Evolutionary conservation across 2,797 vertebrate species (phyloP).

Genomic region (Enoplosus armatus): DNA sequence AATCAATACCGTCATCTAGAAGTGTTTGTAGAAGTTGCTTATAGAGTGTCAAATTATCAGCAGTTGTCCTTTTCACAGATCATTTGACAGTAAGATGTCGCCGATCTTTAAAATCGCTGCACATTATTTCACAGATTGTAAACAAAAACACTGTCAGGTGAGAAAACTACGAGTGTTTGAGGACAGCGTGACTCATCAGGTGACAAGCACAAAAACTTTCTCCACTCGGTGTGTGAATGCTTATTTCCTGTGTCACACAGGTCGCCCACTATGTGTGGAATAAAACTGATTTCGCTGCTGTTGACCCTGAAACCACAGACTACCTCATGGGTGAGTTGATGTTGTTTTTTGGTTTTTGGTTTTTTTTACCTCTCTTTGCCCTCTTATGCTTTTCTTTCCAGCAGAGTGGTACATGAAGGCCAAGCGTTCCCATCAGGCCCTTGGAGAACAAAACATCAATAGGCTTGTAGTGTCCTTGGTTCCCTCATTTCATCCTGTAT

Average conservation of each 20-base stretch:
- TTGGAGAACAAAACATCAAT: neutral
- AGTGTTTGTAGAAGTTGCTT: neutral
- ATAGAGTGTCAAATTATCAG: neutral
- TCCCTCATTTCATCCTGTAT: neutral
- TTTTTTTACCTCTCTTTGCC: neutral
- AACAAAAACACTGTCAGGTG: constrained; percentile 6
- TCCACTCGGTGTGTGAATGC: constrained; percentile 7
- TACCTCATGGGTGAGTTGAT: constrained; percentile 84
- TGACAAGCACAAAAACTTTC: constrained; percentile 21
- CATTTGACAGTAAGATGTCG: neutral
- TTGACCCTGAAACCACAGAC: constrained; percentile 83
- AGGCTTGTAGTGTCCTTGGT: constrained; percentile 19
- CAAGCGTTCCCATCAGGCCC: neutral
- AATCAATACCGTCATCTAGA: neutral
- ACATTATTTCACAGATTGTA: neutral
- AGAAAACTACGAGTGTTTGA: neutral
- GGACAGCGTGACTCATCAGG: neutral
- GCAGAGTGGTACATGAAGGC: neutral
- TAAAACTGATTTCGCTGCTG: constrained; percentile 77
- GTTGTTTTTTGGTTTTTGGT: too few relatives aligned
- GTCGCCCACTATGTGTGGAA: constrained; percentile 86
- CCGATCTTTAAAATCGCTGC: neutral
- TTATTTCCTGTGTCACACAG: constrained; percentile 54
- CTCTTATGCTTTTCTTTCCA: neutral
- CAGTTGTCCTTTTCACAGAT: neutral